Percentiles rank a stretch among this genome's conserved stretches.
Evolutionary conservation across 2,113 vertebrate genomes (phyloP).

Genomic region (Mugil cephalus): DNA sequence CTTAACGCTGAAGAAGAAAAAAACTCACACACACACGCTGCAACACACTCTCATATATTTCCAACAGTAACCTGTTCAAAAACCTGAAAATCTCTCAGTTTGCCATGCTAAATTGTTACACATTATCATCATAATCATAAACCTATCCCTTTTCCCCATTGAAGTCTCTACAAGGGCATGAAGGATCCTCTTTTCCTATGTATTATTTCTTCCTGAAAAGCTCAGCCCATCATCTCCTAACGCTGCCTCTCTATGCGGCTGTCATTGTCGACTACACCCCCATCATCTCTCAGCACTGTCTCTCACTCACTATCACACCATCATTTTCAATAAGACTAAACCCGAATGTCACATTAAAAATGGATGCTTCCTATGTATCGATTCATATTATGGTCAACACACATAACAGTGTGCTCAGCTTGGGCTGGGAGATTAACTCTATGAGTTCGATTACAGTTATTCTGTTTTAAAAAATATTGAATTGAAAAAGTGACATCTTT

Average conservation of each 20-base stretch:
- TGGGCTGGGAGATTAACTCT: no score
- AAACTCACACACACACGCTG: conserved; percentile 2
- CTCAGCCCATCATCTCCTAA: not conserved
- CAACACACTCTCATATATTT: not conserved
- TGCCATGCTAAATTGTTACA: not conserved
- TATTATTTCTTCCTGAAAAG: conserved; percentile 1
- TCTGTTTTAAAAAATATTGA: no score
- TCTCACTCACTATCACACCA: not conserved
- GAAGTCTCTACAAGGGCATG: not conserved
- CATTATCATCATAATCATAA: conserved; percentile 10
- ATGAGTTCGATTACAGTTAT: no score
- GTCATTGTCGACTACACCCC: not conserved
- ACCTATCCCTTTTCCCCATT: conserved; percentile 1
- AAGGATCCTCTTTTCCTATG: not conserved
- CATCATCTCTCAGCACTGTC: not conserved
- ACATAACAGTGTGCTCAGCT: not conserved
- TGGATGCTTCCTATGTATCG: not conserved
- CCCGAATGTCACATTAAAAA: not conserved
- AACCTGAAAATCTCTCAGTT: conserved; percentile 7
- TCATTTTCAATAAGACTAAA: not conserved
- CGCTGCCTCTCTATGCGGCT: not conserved
- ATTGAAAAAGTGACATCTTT: no score
- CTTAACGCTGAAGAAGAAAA: not conserved
- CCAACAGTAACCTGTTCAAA: not conserved
- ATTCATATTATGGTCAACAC: not conserved